These are phyloP conservation scores for Eueremaeus valkanovi DNA, from an alignment of 2,888 invertebrate genomes.

Conservation along the genomic window DNA sequence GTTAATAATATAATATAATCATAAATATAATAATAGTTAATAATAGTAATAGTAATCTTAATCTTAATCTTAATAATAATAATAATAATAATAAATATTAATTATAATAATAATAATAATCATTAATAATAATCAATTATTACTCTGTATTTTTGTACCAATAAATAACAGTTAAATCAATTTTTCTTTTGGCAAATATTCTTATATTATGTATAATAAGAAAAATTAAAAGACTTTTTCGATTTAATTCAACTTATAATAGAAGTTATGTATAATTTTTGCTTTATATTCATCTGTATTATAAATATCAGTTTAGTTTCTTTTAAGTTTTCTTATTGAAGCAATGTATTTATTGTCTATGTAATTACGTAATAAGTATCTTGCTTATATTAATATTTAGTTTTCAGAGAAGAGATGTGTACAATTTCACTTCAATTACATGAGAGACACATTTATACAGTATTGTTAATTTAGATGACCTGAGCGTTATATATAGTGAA, in stretches of 20 bases:
- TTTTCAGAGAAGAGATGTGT: too few relatives aligned
- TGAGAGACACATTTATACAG: background rate
- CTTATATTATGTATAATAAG: background rate
- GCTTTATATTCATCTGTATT: background rate
- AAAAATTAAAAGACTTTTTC: background rate
- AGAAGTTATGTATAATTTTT: too few relatives aligned
- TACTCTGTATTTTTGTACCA: conserved; percentile 26
- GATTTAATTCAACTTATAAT: background rate
- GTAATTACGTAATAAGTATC: background rate
- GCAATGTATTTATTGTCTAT: background rate
- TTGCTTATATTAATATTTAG: too few relatives aligned
- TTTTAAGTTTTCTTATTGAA: background rate
- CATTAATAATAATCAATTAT: conserved; percentile 4
- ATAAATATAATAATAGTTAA: conserved; percentile 12
- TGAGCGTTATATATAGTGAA: background rate
- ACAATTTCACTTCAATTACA: background rate
- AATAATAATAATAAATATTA: background rate
- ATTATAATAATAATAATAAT: background rate
- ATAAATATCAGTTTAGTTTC: background rate
- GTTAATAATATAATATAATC: background rate
- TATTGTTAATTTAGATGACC: background rate
- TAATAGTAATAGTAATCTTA: conserved; percentile 13
- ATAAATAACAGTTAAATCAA: conserved; percentile 30
- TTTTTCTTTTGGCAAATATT: conserved; percentile 11
- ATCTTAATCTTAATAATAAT: background rate